Conservation (phyloP, 2,113 vertebrate genomes). For the Rhombomys opimus region DNA sequence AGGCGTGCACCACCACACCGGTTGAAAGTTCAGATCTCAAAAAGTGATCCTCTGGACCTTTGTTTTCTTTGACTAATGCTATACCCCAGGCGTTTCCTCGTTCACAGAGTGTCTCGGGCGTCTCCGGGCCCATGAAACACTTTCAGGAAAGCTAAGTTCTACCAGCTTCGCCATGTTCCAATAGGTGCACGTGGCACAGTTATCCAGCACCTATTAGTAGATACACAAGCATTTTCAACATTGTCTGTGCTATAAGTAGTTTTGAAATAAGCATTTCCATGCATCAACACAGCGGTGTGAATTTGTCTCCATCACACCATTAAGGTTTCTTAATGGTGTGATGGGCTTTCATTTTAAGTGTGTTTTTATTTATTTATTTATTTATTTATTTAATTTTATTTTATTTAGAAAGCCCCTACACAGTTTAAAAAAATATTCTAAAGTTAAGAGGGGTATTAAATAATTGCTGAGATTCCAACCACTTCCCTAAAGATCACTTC, state of each 20-base stretch:
- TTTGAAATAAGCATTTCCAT: not conserved
- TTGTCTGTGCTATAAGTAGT: conserved; percentile 35
- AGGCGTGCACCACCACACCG: not conserved
- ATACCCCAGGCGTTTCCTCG: not conserved
- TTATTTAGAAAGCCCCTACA: not conserved
- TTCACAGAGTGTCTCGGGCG: not conserved
- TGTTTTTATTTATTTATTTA: not conserved
- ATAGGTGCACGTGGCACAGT: not conserved
- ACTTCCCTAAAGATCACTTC: not conserved
- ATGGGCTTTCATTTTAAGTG: conserved; percentile 41
- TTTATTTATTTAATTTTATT: not conserved
- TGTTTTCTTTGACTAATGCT: not conserved
- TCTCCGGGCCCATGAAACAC: not conserved
- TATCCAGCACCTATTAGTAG: not conserved
- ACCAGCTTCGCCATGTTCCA: conserved; percentile 13
- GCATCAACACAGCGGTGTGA: not conserved
- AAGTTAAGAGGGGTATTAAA: not conserved
- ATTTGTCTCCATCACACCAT: conserved; percentile 24
- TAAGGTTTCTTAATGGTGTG: not conserved
- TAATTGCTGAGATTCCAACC: not conserved
- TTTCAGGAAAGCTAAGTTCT: conserved; percentile 33
- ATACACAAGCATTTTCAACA: not conserved
- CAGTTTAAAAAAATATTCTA: conserved; percentile 29
- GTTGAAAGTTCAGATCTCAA: not conserved
- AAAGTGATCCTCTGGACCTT: not conserved